Percentiles rank a stretch among this genome's conserved stretches.
Conservation (phyloP, 2,113 vertebrate genomes). For the Erinaceus europaeus region DNA sequence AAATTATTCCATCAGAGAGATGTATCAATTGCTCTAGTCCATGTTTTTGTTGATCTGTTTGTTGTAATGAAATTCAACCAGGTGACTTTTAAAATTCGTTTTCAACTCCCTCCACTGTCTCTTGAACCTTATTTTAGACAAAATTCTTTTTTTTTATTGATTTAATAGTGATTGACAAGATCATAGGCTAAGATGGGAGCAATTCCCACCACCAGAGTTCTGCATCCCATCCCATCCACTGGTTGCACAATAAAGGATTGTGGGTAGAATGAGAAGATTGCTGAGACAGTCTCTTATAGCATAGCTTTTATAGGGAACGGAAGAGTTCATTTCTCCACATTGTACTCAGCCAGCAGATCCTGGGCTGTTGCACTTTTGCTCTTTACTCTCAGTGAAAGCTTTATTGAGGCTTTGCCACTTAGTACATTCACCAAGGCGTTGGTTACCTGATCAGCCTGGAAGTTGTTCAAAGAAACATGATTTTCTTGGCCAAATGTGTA, state of each 20-base stretch:
- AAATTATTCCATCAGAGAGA: too few relatives aligned
- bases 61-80: too few relatives aligned
- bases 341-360: conserved; percentile 26
- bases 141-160: too few relatives aligned
- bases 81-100: too few relatives aligned
- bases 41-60: too few relatives aligned
- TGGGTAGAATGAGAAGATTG: not conserved
- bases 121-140: too few relatives aligned
- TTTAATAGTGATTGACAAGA: too few relatives aligned
- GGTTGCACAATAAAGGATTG: not conserved
- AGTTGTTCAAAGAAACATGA: conserved; percentile 87
- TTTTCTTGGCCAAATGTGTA: conserved; percentile 91
- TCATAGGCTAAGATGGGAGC: too few relatives aligned
- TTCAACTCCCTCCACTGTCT: too few relatives aligned
- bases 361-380: conserved; percentile 11
- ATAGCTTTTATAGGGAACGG: conserved; percentile 58
- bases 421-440: conserved; percentile 84
- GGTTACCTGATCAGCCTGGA: conserved; percentile 90
- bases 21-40: too few relatives aligned
- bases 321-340: conserved; percentile 26
- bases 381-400: not conserved
- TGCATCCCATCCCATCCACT: too few relatives aligned
- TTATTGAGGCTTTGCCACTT: conserved; percentile 83
- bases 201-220: too few relatives aligned
- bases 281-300: not conserved